Evolutionary conservation across 23 tunicate species (phyloP), one percentile per base, ranked within the genome.

Genomic region (Botrylloides violaceus): DNA sequence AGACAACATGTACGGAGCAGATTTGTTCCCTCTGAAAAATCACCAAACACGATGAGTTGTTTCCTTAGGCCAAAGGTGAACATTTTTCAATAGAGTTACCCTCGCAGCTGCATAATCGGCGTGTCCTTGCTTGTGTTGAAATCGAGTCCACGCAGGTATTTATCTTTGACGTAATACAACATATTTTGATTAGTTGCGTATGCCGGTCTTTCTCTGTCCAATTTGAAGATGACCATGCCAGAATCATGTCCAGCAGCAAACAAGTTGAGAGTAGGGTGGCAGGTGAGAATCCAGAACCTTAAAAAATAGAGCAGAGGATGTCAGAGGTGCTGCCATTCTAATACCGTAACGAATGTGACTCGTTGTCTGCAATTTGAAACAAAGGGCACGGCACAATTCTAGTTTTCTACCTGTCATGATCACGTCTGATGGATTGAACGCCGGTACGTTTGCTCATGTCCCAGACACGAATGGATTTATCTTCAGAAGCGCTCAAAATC

Each of bases 161-260:
- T 93, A 49, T 93, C 98, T 48, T 93, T 93, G 48, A 93, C 98
- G 49, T 93, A 93, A 70, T 86, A 93, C 66, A 93, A 43, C 59
- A 93, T 73, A 77, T 93, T 93, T 24, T 63, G 86, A 49, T 93
- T 60, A 59, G 88, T 81, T 37, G 98, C 98, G 72, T 72, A 81
- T 0, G 98, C 98, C 43, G 98, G 98, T 34, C 98, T 33, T 53
- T 93, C 98, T 4, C 98, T 62, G 1, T 93, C 98, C 78, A 93
- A 71, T 60, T 93, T 93, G 75, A 93, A 93, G 4, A 93, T 76
- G 36, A 85, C 84, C 94, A 93, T 73, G 31, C 98, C 98, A 49
- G 66, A 62, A 65, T 93, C 98, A 38, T 93, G 98, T 15, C 98
- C 98, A 37, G 98, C 98, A 39, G 98, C 98, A 73, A 93, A 93